Conservation (phyloP, 2,113 vertebrate genomes). For the Patagioenas fasciata region DNA sequence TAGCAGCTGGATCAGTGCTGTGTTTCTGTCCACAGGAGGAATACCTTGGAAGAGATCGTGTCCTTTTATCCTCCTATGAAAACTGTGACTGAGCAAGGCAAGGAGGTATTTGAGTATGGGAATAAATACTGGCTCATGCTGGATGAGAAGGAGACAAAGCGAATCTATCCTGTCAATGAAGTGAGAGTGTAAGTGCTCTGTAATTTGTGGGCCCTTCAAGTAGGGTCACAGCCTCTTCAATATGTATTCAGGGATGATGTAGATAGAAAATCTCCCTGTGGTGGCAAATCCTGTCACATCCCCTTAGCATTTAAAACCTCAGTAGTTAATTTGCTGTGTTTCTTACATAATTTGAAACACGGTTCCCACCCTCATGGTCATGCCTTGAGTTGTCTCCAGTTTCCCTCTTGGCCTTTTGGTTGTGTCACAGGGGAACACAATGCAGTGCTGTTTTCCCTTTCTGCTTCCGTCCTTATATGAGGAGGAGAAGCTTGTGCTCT, state of each 20-base stretch:
- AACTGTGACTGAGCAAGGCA: conserved; percentile 83
- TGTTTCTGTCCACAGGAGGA: conserved; percentile 71
- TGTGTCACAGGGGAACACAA: neutral
- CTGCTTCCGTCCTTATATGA: neutral
- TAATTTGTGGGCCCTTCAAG: neutral
- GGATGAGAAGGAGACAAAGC: conserved; percentile 76
- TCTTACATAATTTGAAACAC: neutral
- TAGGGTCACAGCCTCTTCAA: neutral
- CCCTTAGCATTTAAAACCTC: neutral
- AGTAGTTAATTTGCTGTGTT: neutral
- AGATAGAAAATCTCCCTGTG: neutral
- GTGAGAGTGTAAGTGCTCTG: conserved; percentile 82
- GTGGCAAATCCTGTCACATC: neutral
- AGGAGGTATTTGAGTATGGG: conserved; percentile 86
- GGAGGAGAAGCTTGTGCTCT: neutral
- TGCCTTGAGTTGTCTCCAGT: neutral
- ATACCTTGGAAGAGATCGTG: conserved; percentile 82
- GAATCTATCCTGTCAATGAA: conserved; percentile 82
- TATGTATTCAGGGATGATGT: neutral
- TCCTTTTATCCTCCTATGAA: conserved; percentile 89
- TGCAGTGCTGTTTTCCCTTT: neutral
- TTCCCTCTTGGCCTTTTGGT: neutral
- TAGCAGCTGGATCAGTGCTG: neutral
- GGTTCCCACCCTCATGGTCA: neutral
- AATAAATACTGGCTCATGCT: conserved; percentile 99